Percentiles rank a stretch among this genome's conserved stretches.
Conservation (phyloP, 2,113 vertebrate species). For the Candoia aspera region DNA sequence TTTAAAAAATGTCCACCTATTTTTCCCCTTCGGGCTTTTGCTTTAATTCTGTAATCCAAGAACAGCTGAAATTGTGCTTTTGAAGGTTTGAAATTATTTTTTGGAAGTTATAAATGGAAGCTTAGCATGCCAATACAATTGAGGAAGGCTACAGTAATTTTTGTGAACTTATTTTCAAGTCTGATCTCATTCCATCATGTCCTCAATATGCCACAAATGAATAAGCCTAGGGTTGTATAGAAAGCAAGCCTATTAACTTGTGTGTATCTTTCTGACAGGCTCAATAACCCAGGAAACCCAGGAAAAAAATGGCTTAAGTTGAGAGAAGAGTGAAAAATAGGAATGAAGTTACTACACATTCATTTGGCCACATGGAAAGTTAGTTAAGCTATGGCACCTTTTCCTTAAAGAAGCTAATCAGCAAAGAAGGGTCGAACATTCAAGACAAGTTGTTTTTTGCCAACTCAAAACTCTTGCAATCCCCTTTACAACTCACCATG, state of each 20-base stretch:
- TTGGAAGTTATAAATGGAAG: not conserved
- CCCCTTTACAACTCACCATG: constrained; percentile 11
- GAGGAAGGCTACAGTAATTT: not conserved
- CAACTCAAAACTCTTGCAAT: not conserved
- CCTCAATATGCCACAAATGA: not conserved
- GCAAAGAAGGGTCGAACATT: constrained; percentile 7
- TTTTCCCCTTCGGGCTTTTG: not conserved
- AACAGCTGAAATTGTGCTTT: not conserved
- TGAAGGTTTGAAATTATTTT: not conserved
- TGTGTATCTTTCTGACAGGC: not conserved
- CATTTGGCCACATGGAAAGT: not conserved
- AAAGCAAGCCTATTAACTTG: not conserved
- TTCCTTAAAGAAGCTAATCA: accelerated
- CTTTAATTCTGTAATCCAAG: not conserved
- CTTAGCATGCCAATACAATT: not conserved
- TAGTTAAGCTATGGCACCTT: not conserved
- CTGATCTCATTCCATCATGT: constrained; percentile 1
- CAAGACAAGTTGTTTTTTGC: constrained; percentile 29
- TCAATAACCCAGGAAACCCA: not conserved
- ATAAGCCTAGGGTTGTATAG: not conserved
- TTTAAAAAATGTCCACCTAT: not conserved
- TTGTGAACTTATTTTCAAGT: constrained; percentile 3
- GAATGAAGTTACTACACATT: not conserved
- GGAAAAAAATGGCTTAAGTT: not conserved
- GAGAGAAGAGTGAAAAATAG: not conserved